Base-by-base conservation (phyloP, 2,797 vertebrate genomes). In the Helarctos malayanus region DNA sequence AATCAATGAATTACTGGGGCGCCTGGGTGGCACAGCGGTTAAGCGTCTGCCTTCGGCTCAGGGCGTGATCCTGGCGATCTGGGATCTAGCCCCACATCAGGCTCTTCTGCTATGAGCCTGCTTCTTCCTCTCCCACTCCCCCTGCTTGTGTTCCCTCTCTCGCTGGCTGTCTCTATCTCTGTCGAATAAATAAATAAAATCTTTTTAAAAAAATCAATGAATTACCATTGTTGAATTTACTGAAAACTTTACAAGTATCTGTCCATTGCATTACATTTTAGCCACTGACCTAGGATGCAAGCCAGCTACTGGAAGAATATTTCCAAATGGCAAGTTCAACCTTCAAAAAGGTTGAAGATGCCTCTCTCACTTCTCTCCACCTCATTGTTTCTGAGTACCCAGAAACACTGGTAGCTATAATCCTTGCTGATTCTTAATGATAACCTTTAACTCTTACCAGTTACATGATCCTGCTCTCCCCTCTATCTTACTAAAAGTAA, bases 401-500 rank as follows among this genome's bases (percentile, higher is more conserved):
- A 47, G 47, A 65, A 61, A 94, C 38, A n/a, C 21, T 59, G 49
- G 3, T 71, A 54, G 81, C 54, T 54, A n/a, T 52, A 54, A 80
- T 96, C 61, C 29, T 89, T 49, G 38, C 32, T 52, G 38, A 92
- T 19, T 88, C 56, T 90, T 86, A 19, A 5, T 47, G 76, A 69
- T 38, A 91, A 87, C 52, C 32, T 71, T 90, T 76, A 47, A 85
- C 25, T 61, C 38, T 76, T 68, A 63, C 35, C 54, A 61, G 15
- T 79, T 59, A 45, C 7, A 32, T 3, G 7, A 83, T 79, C 38
- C 18, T 47, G 63, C 41, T 19, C 32, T 61, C 23, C 23, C 35
- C 5, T 49, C 49, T 96, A 73, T 79, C 54, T 95, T 86, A 80
- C 52, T 84, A 69, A 95, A 95, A 95, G 41, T 85, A 76, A 98